These are phyloP conservation scores for Cichlasoma orientale DNA, from an alignment of 2,797 vertebrate genomes.

Conservation along the genomic window DNA sequence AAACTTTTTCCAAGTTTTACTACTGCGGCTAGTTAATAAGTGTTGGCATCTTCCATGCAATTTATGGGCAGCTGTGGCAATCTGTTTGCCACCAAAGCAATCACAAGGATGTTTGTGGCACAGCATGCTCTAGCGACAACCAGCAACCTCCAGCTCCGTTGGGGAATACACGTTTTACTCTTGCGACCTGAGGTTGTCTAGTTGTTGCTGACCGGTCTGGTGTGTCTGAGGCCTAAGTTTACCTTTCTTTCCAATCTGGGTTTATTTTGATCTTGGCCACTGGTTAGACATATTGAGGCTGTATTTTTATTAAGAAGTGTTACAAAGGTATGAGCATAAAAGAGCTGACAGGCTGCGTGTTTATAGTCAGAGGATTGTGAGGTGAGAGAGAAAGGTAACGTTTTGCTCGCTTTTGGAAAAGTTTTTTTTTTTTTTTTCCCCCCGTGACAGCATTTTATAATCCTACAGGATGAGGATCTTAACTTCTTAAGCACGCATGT, in stretches of 20 bases:
- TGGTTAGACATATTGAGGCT: conserved; percentile 2
- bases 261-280: conserved; percentile 1
- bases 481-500: background rate
- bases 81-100: background rate
- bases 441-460: conserved; percentile 20
- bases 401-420: conserved; percentile 8
- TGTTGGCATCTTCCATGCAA: background rate
- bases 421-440: background rate
- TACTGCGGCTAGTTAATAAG: background rate
- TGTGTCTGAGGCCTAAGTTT: background rate
- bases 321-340: background rate
- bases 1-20: background rate
- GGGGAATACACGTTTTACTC: no score
- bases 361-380: conserved; percentile 8
- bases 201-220: background rate
- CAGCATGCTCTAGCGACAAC: background rate
- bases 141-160: background rate
- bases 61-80: background rate
- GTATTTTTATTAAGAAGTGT: conserved; percentile 14
- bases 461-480: conserved; percentile 20
- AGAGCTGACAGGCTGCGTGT: conserved; percentile 15
- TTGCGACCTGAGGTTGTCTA: fast-evolving
- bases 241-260: background rate
- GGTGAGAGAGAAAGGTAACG: conserved; percentile 13
- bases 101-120: background rate